Conservation (phyloP, 2,797 vertebrate genomes). For the Halcyon chelicuti region DNA sequence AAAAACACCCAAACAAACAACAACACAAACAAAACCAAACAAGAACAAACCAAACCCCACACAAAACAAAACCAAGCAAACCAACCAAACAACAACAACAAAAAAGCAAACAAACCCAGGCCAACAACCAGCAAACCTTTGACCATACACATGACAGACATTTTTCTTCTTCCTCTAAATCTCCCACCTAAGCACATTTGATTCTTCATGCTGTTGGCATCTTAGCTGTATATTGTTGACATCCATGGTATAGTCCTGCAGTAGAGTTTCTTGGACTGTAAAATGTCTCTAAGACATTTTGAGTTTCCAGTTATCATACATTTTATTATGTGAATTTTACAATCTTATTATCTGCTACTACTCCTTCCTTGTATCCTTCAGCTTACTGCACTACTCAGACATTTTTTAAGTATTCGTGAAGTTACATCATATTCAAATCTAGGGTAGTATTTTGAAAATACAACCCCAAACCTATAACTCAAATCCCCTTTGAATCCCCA, state of each 20-base stretch:
- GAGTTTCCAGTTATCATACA: constrained; percentile 55
- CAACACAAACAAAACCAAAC: too few relatives aligned
- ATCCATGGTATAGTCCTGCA: neutral
- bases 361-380: neutral
- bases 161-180: neutral
- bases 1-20: too few relatives aligned
- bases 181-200: neutral
- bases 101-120: neutral
- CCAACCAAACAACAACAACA: too few relatives aligned
- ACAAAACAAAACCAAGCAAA: too few relatives aligned
- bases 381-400: neutral
- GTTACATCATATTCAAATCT: neutral
- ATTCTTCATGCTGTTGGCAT: neutral
- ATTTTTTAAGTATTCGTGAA: neutral
- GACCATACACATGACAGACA: fast-evolving
- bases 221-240: neutral
- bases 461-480: neutral
- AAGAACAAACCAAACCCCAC: too few relatives aligned
- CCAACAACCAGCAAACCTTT: neutral
- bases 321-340: constrained; percentile 43
- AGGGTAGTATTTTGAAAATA: neutral
- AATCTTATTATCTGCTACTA: constrained; percentile 63
- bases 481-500: neutral
- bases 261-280: neutral
- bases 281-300: constrained; percentile 34